Evolutionary conservation across 2,888 invertebrate genomes (phyloP), one percentile per base, ranked within the genome.

Genomic region (Bruchidius siliquastri): DNA sequence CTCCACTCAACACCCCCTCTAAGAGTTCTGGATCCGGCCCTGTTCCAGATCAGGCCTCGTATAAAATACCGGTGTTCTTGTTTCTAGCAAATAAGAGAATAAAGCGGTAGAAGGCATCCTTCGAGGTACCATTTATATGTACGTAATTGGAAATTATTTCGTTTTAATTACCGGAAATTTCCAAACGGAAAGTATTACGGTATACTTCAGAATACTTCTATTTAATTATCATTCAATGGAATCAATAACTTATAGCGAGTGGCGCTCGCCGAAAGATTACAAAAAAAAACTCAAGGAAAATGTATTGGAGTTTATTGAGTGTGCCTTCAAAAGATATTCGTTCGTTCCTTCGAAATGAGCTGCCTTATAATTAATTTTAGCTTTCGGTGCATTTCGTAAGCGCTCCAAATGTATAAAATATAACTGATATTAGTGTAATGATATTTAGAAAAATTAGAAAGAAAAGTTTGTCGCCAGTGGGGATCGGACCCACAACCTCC

Each of bases 151-250:
- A 77, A 77, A 76, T 78, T 78, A 76, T 78, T 78, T 77, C 76
- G 73, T 78, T 78, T 78, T 78, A 78, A 78, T 78, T 78, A 78
- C 76, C 76, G 73, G 74, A 75, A 49, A 49, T 13, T 49, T 13
- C 49, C 49, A 3, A 8, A 3, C 74, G 73, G 76, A 78, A 78
- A 77, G 74, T 76, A 76, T 76, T 77, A 26, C 67, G 21, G 74
- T 70, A 69, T 67, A 67, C 72, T 72, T 32, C n/a, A 70, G 74
- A 74, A 72, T 75, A 75, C 74, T 78, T 77, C 77, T 76, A 76
- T 77, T 78, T 78, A 77, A 78, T 77, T 78, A 76, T 77, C 78
- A 78, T 78, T 78, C 77, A 78, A 77, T 74, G 72, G 74, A 77
- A 78, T 78, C 78, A 74, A 78, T 78, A 77, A 73, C 74, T 72